Evolutionary conservation across 2,797 vertebrate genomes (phyloP).

Genomic region (Tolypeutes matacus): DNA sequence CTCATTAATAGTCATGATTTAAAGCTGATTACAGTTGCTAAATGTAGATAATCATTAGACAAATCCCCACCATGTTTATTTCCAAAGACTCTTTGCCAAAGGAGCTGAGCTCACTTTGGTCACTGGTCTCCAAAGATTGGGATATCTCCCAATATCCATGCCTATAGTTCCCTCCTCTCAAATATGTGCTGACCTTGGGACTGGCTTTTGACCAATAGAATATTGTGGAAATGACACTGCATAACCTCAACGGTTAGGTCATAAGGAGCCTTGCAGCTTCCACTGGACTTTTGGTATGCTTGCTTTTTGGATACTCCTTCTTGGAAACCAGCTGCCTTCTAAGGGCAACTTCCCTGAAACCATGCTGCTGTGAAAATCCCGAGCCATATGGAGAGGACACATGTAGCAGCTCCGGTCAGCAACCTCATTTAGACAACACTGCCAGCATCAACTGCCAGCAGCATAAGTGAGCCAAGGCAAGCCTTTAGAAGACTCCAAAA

Average conservation of each 20-base stretch:
- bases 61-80: not conserved
- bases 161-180: not conserved
- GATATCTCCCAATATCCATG: not conserved
- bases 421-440: not conserved
- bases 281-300: not conserved
- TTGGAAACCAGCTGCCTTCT: not conserved
- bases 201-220: not conserved
- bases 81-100: constrained; percentile 1
- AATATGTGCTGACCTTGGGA: not conserved
- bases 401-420: rapidly evolving
- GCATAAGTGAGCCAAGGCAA: not conserved
- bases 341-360: not conserved
- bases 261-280: not conserved
- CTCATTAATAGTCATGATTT: not conserved
- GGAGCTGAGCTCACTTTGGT: not conserved
- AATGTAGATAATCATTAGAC: not conserved
- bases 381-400: not conserved
- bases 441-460: not conserved
- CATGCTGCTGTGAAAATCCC: not conserved
- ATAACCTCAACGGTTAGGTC: not conserved
- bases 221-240: not conserved
- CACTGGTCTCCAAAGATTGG: not conserved
- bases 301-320: not conserved
- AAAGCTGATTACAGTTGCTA: not conserved
- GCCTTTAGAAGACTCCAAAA: not conserved